Evolutionary conservation across 2,113 vertebrate genomes (phyloP), one percentile per base, ranked within the genome.

Genomic region (Otocyon megalotis): DNA sequence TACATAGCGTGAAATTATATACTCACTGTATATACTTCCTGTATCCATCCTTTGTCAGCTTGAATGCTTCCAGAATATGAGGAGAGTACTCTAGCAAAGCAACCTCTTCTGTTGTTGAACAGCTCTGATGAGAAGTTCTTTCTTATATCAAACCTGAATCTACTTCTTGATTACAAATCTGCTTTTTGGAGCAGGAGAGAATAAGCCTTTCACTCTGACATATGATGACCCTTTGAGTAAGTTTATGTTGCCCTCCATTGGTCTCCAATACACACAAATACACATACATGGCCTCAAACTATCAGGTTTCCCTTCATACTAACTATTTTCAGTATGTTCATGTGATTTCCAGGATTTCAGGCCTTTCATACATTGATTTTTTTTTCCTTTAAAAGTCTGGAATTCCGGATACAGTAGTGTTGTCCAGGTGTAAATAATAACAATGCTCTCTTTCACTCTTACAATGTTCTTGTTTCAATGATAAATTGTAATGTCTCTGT

Each of bases 291-390:
- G n/a, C 5, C 37, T 79, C 15, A 56, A 15, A 74, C 20, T n/a
- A 2, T 76, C 3, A 63, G 19, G 13, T 53, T 93, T 88, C n/a
- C 58, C 67, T 91, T 74, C 1, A 54, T 26, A 2, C 22, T 35
- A 35, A 84, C 7, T 56, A 32, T 76, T 50, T 89, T 77, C 19
- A 77, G 1, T 88, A 32, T 48, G 58, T 32, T 88, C 28, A 30
- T 19, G 60, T 17, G 54, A 86, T 62, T 93, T 84, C 77, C 50
- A 95, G 74, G 32, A 91, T 89, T 90, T 3, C 77, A 93, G 79
- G 19, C 2, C 3, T 74, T 93, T 71, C 1, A 56, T 22, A 88
- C 10, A 13, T 43, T 63, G 8, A 53, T 53, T 88, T 83, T 92
- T 86, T 93, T 93, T 10, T 91, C 10, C 82, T 74, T 50, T 71